Evolutionary conservation across 2,797 vertebrate species (phyloP).

Genomic region (Harpagifer antarcticus): DNA sequence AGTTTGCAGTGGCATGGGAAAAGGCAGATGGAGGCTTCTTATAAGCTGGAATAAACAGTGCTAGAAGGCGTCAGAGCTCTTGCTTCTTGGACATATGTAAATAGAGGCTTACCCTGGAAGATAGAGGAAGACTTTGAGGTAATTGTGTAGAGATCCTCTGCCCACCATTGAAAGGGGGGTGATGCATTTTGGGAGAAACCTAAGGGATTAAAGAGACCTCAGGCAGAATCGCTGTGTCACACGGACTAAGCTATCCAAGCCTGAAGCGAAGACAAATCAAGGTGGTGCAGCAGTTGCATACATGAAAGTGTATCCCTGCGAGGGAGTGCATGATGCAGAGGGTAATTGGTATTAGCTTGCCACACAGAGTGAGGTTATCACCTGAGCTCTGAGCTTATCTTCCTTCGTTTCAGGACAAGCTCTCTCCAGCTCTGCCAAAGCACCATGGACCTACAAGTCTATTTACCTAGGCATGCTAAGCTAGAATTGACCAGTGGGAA

Average conservation of each 20-base stretch:
- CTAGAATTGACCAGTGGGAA: constrained; percentile 19
- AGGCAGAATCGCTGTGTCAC: constrained; percentile 54
- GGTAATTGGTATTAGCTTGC: constrained; percentile 76
- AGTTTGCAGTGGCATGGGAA: constrained; percentile 23
- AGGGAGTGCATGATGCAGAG: constrained; percentile 51
- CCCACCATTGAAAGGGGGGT: constrained; percentile 44
- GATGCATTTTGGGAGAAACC: constrained; percentile 64
- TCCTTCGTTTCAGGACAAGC: constrained; percentile 33
- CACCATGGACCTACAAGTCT: constrained; percentile 30
- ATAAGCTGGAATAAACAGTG: constrained; percentile 58
- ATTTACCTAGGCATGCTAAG: constrained; percentile 46
- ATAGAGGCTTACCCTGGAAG: constrained; percentile 74
- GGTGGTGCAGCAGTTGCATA: constrained; percentile 43
- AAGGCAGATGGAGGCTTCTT: constrained; percentile 38
- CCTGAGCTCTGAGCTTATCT: constrained; percentile 71
- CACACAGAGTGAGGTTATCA: constrained; percentile 74
- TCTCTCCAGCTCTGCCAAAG: constrained; percentile 43
- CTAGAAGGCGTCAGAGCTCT: constrained; percentile 36
- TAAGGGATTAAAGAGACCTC: constrained; percentile 69
- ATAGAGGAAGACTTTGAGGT: constrained; percentile 68
- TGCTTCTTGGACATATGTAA: constrained; percentile 77
- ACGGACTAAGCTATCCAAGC: constrained; percentile 55
- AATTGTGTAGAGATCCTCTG: constrained; percentile 74
- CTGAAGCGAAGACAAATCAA: constrained; percentile 53
- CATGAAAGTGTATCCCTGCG: constrained; percentile 41